Conservation (phyloP, 2,888 invertebrate genomes). For the Philereme vetulata region DNA sequence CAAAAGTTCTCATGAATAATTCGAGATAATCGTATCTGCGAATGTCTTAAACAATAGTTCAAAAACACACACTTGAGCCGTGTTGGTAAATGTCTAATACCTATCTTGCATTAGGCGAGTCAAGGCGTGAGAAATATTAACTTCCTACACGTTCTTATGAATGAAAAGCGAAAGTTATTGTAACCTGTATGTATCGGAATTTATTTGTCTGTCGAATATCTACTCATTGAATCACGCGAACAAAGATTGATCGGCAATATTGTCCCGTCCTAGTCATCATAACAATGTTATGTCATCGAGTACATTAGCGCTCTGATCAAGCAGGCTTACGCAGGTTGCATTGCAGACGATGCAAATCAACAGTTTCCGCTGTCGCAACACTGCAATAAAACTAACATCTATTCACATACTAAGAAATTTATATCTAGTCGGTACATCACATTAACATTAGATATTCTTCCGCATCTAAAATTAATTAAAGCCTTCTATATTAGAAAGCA, state of each 20-base stretch:
- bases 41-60: conserved; percentile 40
- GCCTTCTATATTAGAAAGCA: not conserved
- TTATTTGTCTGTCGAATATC: conserved; percentile 29
- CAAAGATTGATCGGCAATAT: conserved; percentile 38
- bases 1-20: conserved; percentile 42
- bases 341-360: conserved; percentile 44
- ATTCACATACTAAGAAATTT: conserved; percentile 9
- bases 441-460: conserved; percentile 2
- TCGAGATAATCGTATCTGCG: conserved; percentile 37
- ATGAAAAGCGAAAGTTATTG: conserved; percentile 41
- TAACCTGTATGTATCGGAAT: conserved; percentile 25
- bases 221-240: conserved; percentile 30
- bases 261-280: conserved; percentile 48
- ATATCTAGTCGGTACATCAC: conserved; percentile 1
- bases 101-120: conserved; percentile 29
- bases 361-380: conserved; percentile 50
- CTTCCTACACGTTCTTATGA: conserved; percentile 42
- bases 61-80: conserved; percentile 38
- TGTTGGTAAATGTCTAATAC: conserved; percentile 38
- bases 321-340: conserved; percentile 39
- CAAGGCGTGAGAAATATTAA: conserved; percentile 41
- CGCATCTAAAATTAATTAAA: not conserved
- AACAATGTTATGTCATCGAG: conserved; percentile 48
- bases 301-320: conserved; percentile 36
- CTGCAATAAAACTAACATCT: conserved; percentile 19